Conservation (phyloP, 2,113 vertebrate genomes). For the Oophaga pumilio region DNA sequence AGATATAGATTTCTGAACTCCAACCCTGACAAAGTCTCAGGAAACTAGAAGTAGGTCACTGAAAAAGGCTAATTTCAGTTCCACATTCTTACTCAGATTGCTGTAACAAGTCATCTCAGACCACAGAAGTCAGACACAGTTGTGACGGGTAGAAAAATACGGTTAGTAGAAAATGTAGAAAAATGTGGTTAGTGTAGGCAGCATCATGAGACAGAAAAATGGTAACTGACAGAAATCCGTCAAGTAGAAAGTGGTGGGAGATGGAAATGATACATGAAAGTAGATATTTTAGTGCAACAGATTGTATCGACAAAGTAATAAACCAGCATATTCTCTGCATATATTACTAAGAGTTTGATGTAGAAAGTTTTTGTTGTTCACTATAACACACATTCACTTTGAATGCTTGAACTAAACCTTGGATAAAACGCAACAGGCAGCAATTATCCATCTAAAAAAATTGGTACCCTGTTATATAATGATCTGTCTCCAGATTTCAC, state of each 20-base stretch:
- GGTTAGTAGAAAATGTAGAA: not conserved
- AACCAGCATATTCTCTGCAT: too few species aligned
- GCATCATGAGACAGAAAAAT: not conserved
- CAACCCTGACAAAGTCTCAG: not conserved
- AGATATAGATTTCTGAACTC: not conserved
- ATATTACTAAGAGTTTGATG: too few species aligned
- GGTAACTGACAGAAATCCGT: not conserved
- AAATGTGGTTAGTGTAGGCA: not conserved
- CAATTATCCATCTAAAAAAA: too few species aligned
- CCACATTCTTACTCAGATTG: not conserved
- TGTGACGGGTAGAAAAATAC: not conserved
- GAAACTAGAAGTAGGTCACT: not conserved
- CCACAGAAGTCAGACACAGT: not conserved
- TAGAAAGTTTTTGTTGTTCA: too few species aligned
- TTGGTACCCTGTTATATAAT: too few species aligned
- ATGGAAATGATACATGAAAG: not conserved
- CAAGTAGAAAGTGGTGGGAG: not conserved
- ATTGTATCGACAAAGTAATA: not conserved
- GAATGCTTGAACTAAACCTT: not conserved
- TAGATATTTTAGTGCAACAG: not conserved
- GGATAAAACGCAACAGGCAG: too few species aligned
- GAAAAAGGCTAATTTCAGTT: not conserved
- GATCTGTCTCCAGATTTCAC: too few species aligned
- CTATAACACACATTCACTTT: not conserved
- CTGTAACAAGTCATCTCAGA: not conserved